These are phyloP conservation scores for Tipula confusa DNA, from an alignment of 2,888 invertebrate species.

Conservation along the genomic window DNA sequence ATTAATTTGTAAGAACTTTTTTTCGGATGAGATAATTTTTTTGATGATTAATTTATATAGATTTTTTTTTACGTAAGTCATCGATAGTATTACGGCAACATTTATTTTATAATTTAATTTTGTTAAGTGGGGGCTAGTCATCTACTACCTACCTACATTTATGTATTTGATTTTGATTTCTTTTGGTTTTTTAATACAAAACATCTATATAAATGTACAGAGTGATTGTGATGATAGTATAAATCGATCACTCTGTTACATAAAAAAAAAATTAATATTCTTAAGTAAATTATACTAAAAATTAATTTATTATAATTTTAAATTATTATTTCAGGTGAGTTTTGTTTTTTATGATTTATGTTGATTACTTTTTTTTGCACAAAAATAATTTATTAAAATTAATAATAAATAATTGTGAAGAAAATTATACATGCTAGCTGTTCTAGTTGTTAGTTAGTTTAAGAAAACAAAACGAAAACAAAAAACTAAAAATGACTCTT, in stretches of 20 bases:
- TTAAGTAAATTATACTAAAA: background rate
- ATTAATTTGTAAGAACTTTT: background rate
- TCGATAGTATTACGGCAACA: background rate
- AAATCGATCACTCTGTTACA: background rate
- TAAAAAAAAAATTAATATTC: background rate
- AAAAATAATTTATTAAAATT: slow-evolving; percentile 8
- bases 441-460: background rate
- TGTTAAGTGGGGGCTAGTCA: background rate
- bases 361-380: slow-evolving; percentile 26
- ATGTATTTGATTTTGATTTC: background rate
- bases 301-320: background rate
- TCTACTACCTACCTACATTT: background rate
- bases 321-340: slow-evolving; percentile 35
- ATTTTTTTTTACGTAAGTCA: background rate
- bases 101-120: slow-evolving; percentile 1
- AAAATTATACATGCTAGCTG: background rate
- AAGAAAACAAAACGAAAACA: slow-evolving; percentile 21
- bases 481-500: background rate
- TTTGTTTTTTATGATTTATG: slow-evolving; percentile 6
- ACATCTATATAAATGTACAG: background rate
- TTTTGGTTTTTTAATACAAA: background rate
- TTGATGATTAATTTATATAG: background rate
- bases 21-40: background rate
- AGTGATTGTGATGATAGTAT: background rate
- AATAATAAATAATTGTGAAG: background rate